phyloP scores from a whole-genome alignment of 2,797 vertebrate genomes.

The Rousettus madagascariensis region DNA sequence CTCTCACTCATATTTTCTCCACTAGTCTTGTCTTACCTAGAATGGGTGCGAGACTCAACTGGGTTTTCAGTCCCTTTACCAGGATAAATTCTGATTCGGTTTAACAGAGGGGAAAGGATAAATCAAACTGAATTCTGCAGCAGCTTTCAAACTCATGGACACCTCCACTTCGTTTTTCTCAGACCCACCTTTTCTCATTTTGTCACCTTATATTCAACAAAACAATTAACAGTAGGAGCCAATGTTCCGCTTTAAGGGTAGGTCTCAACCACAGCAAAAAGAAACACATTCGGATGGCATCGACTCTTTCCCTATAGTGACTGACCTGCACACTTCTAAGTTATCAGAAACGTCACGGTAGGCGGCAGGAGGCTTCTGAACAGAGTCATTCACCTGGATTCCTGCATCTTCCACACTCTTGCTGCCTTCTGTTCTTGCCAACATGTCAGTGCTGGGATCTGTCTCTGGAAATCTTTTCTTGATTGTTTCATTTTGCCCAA shows the following conservation, averaged over 20 bases:
- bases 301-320: conserved; percentile 72
- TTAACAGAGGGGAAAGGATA: conserved; percentile 16
- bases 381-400: conserved; percentile 41
- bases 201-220: neutral
- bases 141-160: neutral
- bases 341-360: conserved; percentile 87
- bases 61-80: neutral
- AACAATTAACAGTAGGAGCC: conserved; percentile 15
- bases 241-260: neutral
- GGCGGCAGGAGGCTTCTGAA: conserved; percentile 79
- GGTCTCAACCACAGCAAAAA: neutral
- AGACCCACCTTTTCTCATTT: neutral
- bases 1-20: neutral
- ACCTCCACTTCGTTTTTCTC: neutral
- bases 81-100: neutral
- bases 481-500: conserved; percentile 79
- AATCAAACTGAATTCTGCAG: neutral
- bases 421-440: conserved; percentile 76
- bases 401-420: conserved; percentile 40
- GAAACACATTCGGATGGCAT: neutral
- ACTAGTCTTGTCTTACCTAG: neutral
- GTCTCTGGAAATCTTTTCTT: conserved; percentile 85
- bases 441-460: conserved; percentile 83
- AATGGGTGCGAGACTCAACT: neutral
- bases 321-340: conserved; percentile 95